Conservation (phyloP, 2,888 invertebrate species). For the Lasioglossum villosulum region DNA sequence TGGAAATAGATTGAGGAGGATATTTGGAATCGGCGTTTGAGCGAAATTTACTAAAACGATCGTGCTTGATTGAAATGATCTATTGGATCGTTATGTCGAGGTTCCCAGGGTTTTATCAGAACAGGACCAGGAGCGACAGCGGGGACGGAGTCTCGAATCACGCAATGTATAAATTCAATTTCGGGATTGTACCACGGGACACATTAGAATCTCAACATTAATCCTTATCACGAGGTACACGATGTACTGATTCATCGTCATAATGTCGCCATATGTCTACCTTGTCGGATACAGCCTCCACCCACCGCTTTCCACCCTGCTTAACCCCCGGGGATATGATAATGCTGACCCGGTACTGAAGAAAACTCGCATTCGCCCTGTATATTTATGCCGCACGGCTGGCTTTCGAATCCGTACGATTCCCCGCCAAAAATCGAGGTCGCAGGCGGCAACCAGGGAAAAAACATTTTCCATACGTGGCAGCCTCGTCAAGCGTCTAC, state of each 20-base stretch:
- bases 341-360: slow-evolving; percentile 54
- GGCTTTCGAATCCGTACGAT: slow-evolving; percentile 38
- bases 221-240: slow-evolving; percentile 61
- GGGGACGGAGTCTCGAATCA: neutral
- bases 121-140: neutral
- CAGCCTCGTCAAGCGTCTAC: neutral
- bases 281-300: slow-evolving; percentile 59
- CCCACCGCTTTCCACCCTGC: slow-evolving; percentile 53
- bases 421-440: slow-evolving; percentile 18
- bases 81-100: neutral
- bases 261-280: slow-evolving; percentile 66
- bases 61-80: neutral
- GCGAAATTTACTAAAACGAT: neutral
- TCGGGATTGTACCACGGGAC: slow-evolving; percentile 14
- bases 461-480: neutral
- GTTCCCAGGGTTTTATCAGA: neutral
- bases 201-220: slow-evolving; percentile 52
- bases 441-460: neutral
- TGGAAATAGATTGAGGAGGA: too few relatives aligned
- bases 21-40: neutral
- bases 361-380: slow-evolving; percentile 49
- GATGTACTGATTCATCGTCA: slow-evolving; percentile 68
- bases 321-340: slow-evolving; percentile 63
- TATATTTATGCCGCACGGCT: slow-evolving; percentile 45
- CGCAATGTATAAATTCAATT: slow-evolving; percentile 37